Percentiles rank a stretch among this genome's conserved stretches.
Conservation (phyloP, 2,113 vertebrate species). For the Leptodactylus fuscus region DNA sequence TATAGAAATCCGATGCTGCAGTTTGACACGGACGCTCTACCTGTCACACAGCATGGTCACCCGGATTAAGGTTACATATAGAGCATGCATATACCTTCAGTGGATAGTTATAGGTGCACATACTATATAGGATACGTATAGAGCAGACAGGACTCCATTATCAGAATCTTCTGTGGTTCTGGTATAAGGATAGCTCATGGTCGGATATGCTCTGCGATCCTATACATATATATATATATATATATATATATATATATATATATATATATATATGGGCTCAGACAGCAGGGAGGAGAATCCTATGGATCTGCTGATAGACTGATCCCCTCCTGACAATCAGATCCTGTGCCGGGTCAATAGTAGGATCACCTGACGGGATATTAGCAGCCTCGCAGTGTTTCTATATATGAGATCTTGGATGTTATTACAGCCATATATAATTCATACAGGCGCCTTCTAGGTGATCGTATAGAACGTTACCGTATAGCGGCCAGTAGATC, state of each 20-base stretch:
- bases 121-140: too few relatives aligned
- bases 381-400: not conserved
- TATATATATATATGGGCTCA: too few relatives aligned
- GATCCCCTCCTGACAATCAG: too few relatives aligned
- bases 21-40: constrained; percentile 50
- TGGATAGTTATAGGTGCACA: not conserved
- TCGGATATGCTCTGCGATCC: not conserved
- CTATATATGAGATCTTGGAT: not conserved
- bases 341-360: not conserved
- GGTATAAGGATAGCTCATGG: not conserved
- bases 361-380: constrained; percentile 4
- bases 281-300: too few relatives aligned
- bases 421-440: not conserved
- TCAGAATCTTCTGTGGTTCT: not conserved
- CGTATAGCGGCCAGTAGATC: constrained; percentile 28
- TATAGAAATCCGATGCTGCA: constrained; percentile 45
- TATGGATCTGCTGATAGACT: too few relatives aligned
- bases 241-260: too few relatives aligned
- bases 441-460: not conserved
- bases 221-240: too few relatives aligned
- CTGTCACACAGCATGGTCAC: constrained; percentile 49
- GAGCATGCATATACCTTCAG: not conserved
- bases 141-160: not conserved
- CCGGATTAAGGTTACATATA: constrained; percentile 42
- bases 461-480: not conserved